Percentiles rank a stretch among this genome's conserved stretches.
Evolutionary conservation across 2,113 vertebrate species (phyloP).

Genomic region (Phrynocephalus versicolor): DNA sequence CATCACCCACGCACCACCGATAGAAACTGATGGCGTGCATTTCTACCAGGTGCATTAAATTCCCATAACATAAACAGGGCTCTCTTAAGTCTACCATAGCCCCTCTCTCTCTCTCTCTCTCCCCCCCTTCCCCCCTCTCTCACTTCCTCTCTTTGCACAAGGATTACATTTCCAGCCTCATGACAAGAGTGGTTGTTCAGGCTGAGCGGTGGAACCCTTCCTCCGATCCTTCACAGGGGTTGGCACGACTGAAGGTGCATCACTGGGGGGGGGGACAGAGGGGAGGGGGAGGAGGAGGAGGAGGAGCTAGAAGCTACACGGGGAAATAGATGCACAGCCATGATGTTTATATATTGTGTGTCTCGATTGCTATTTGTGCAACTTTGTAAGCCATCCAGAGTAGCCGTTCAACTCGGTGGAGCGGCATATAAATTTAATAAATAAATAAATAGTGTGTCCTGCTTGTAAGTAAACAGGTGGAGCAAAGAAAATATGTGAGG

Average conservation of each 20-base stretch:
- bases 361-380: too few species aligned
- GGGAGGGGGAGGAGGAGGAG: too few species aligned
- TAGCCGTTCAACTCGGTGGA: too few species aligned
- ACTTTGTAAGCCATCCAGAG: too few species aligned
- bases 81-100: conserved; percentile 60
- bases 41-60: conserved; percentile 70
- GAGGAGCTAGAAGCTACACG: too few species aligned
- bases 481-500: too few species aligned
- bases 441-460: too few species aligned
- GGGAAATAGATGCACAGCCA: accelerated
- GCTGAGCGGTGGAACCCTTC: conserved; percentile 31
- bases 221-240: conserved; percentile 32
- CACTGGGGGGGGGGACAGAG: accelerated
- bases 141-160: not conserved
- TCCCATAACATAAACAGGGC: conserved; percentile 59
- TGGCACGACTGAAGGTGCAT: not conserved
- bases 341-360: accelerated
- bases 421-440: too few species aligned
- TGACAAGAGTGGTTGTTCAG: conserved; percentile 38
- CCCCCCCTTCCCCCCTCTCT: not conserved
- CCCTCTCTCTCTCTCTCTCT: conserved; percentile 8
- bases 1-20: conserved; percentile 59
- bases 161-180: conserved; percentile 66
- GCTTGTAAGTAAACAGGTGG: too few species aligned
- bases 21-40: conserved; percentile 70